Evolutionary conservation across 2,113 vertebrate species (phyloP), one percentile per base, ranked within the genome.

Genomic region (Sinosuthora webbiana): DNA sequence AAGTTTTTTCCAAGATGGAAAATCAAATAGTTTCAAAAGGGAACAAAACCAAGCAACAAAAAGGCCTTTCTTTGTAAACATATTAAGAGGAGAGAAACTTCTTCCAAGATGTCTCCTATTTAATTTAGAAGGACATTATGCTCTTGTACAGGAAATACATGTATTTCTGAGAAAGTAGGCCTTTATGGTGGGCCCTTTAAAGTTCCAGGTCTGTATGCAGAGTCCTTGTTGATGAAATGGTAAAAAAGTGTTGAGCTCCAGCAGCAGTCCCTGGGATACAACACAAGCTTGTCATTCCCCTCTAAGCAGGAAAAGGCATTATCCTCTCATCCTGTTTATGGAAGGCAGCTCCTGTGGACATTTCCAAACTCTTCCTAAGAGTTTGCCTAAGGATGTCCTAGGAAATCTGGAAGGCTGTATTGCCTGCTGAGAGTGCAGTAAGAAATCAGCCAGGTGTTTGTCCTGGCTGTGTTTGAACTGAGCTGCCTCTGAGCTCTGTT

Each of bases 141-240:
- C 6, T 93, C 7, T 73, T 73, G 44, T 7, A 42, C 28, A 76
- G 13, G 16, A 76, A 63, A 68, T 42, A 25, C 1, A 31, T n/a
- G 11, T 68, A 33, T 76, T 76, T 64, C 60, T 85, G 30, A 81
- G 35, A 49, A 82, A 42, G 14, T 4, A 49, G 6, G 5, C 13
- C 11, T 65, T 23, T 69, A 2, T 15, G 50, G 10, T 11, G 37
- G 13, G 1, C 11, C 47, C 0, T 1, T 12, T 59, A 4, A 35
- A 64, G 4, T 68, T 87, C 27, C 30, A 44, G 13, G 13, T 69
- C 35, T 57, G 7, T 33, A 18, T 3, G 1, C 14, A 63, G 25
- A 45, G 25, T 33, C 15, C 28, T 45, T 45, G 13, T 6, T 37
- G 60, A 41, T 65, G 19, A 50, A 47, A 9, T 23, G 23, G 5